Evolutionary conservation across 2,888 invertebrate genomes (phyloP).

Genomic region (Melanophora roralis): DNA sequence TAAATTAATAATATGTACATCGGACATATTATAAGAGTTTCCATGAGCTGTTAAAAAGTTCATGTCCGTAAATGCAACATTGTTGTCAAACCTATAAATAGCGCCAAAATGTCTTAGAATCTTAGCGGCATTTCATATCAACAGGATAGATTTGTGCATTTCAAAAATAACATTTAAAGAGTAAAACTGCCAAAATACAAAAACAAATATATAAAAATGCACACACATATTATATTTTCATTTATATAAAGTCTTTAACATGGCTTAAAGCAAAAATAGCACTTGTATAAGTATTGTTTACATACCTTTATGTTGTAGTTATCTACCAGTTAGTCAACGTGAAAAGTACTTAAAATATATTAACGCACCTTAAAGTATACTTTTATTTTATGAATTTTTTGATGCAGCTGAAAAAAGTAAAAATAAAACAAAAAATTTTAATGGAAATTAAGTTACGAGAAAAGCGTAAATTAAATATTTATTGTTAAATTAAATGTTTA

Average conservation of each 20-base stretch:
- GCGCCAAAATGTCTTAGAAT: constrained; percentile 52
- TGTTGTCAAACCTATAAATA: background rate
- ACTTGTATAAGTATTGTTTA: constrained; percentile 48
- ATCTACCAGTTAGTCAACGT: constrained; percentile 49
- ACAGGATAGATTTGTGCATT: constrained; percentile 21
- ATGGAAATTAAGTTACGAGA: background rate
- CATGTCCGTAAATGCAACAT: background rate
- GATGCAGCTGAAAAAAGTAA: background rate
- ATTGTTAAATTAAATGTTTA: too few relatives aligned
- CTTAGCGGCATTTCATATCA: constrained; percentile 23
- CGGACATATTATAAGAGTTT: background rate
- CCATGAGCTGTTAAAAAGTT: background rate
- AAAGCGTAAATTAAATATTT: too few relatives aligned
- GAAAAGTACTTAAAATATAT: constrained; percentile 52
- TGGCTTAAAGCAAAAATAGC: constrained; percentile 31
- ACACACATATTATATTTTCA: background rate
- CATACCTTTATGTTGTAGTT: constrained; percentile 49
- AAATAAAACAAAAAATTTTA: background rate
- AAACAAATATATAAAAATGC: background rate
- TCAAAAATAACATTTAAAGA: constrained; percentile 45
- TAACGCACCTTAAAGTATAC: constrained; percentile 60
- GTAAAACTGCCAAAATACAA: background rate
- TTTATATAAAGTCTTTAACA: constrained; percentile 7
- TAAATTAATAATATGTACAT: background rate
- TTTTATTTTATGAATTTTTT: background rate